Evolutionary conservation across 2,888 invertebrate genomes (phyloP).

Genomic region (Empis livida): DNA sequence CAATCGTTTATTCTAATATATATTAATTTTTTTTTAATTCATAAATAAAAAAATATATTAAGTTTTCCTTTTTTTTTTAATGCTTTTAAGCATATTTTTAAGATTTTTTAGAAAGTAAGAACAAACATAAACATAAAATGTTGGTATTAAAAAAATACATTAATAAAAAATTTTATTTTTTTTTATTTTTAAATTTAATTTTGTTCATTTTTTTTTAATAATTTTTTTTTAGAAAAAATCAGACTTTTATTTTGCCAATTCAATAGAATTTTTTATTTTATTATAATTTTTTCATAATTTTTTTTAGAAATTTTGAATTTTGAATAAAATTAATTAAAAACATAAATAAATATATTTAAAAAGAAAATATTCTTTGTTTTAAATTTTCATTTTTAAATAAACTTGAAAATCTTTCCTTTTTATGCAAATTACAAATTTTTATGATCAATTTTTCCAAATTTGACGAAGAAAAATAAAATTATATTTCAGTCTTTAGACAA

Average conservation of each 20-base stretch:
- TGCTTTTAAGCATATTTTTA: no score
- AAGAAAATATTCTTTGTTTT: not conserved
- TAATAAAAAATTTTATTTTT: not conserved
- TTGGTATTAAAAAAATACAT: not conserved
- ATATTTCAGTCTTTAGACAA: not conserved
- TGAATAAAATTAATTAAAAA: not conserved
- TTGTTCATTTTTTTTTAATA: not conserved
- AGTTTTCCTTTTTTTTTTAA: no score
- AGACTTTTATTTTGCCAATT: conserved; percentile 1
- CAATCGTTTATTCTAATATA: no score
- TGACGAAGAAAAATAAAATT: not conserved
- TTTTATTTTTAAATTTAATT: not conserved
- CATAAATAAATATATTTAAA: not conserved
- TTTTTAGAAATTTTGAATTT: not conserved
- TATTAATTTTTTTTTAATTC: no score
- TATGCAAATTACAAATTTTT: no score
- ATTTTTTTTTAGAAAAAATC: not conserved
- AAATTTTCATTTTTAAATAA: not conserved
- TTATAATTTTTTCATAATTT: not conserved
- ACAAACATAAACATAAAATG: not conserved
- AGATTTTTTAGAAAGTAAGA: not conserved
- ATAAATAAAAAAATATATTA: no score
- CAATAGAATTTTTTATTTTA: not conserved
- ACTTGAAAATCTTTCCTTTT: not conserved
- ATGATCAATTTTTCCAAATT: not conserved